phyloP scores from a whole-genome alignment of 2,113 vertebrate genomes.

The Clarias magur region DNA sequence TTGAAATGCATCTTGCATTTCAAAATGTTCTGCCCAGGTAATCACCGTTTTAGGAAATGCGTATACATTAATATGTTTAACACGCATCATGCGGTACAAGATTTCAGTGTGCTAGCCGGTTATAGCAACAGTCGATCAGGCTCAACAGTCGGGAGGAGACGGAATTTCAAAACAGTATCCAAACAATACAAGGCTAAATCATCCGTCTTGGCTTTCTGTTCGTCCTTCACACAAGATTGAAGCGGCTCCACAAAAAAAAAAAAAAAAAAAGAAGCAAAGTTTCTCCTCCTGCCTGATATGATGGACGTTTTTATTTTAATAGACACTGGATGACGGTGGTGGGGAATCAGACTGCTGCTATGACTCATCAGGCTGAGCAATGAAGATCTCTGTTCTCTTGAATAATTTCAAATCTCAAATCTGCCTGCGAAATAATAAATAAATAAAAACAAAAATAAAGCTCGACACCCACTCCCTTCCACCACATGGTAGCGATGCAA shows the following conservation, averaged over 20 bases:
- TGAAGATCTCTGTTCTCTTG: conserved; percentile 50
- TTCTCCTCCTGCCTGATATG: not conserved
- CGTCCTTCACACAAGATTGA: not conserved
- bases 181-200: not conserved
- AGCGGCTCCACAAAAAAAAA: not conserved
- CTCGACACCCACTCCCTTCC: conserved; percentile 64
- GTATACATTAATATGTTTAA: no score
- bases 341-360: conserved; percentile 11
- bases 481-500: conserved; percentile 66
- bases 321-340: not conserved
- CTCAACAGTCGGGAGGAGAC: no score
- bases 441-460: conserved; percentile 66
- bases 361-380: conserved; percentile 57
- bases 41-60: no score
- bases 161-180: not conserved
- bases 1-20: no score
- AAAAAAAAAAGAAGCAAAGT: not conserved
- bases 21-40: no score
- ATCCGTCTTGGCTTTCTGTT: not conserved
- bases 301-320: conserved; percentile 36
- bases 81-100: not conserved
- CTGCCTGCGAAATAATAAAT: conserved; percentile 53
- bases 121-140: not conserved
- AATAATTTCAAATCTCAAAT: conserved; percentile 50
- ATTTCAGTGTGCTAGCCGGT: not conserved